Evolutionary conservation across 2,113 vertebrate species (phyloP), one percentile per base, ranked within the genome.

Genomic region (Lophotis ruficrista): DNA sequence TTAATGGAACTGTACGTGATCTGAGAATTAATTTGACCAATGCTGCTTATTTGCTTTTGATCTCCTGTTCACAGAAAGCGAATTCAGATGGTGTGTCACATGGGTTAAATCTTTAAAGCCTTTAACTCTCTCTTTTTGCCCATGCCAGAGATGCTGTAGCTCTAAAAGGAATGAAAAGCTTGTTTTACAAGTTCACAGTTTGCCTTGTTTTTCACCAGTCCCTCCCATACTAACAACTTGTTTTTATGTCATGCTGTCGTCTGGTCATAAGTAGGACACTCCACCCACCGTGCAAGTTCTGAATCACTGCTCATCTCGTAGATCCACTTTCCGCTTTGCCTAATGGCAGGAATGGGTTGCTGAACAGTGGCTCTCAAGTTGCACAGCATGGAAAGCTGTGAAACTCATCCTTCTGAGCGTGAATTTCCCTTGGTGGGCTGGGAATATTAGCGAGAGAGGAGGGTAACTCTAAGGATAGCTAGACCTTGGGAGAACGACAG

Each of bases 161-260:
- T 86, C 61, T 68, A 79, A 70, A 86, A 68, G 53, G 48, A 83
- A 37, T 2, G 7, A 86, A 69, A 64, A 83, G 83, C 89, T 81
- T 91, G 87, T 90, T 92, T 62, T 84, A 51, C 93, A 69, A 76
- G 91, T 87, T 94, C 66, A 53, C 47, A 24, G 71, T 90, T 92
- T 93, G 71, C 64, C 68, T 93, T 90, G 83, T 86, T 96, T 96
- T 96, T 84, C 66, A 80, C 56, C 60, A 57, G 58, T 76, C 92
- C 73, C 73, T 93, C 83, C 85, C 33, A 5, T 64, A 60, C 24
- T 57, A 90, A 71, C 64, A 90, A 68, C 53, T 87, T 87, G 82
- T 92, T 90, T 92, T 89, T 83, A 1, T 90, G 57, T 81, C 53
- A 9, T 48, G 77, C 75, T 94, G 65, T 88, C 2, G 12, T 85